These are phyloP conservation scores for Passerina amoena DNA, from an alignment of 2,113 vertebrate species.

Conservation along the genomic window DNA sequence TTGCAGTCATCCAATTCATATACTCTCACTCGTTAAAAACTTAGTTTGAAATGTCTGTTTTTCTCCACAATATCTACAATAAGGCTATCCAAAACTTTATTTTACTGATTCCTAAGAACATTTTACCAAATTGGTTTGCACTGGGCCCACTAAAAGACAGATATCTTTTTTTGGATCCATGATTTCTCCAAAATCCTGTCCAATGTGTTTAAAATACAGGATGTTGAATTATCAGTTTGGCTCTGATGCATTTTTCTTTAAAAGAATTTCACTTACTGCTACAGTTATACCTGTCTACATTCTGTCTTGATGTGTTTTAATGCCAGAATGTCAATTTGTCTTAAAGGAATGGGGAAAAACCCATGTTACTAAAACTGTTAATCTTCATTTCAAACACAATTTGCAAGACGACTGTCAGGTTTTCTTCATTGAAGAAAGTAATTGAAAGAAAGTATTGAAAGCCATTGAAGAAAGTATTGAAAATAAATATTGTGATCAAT, in stretches of 20 bases:
- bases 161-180: accelerated
- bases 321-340: neutral
- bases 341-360: neutral
- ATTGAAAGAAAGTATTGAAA: neutral
- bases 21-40: neutral
- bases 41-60: neutral
- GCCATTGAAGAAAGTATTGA: neutral
- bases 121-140: neutral
- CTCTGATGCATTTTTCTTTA: neutral
- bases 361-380: neutral
- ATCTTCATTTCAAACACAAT: neutral
- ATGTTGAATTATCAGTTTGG: neutral
- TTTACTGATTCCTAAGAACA: neutral
- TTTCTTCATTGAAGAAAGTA: neutral
- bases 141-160: neutral
- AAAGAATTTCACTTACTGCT: neutral
- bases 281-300: neutral
- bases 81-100: neutral
- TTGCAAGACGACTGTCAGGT: neutral
- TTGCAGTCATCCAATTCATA: neutral
- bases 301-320: neutral
- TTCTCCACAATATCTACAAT: neutral
- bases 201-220: neutral
- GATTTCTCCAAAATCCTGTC: neutral
- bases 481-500: neutral